Percentiles rank a stretch among this genome's conserved stretches.
Evolutionary conservation across 2,888 invertebrate species (phyloP).

Genomic region (Notocelia uddmanniana): DNA sequence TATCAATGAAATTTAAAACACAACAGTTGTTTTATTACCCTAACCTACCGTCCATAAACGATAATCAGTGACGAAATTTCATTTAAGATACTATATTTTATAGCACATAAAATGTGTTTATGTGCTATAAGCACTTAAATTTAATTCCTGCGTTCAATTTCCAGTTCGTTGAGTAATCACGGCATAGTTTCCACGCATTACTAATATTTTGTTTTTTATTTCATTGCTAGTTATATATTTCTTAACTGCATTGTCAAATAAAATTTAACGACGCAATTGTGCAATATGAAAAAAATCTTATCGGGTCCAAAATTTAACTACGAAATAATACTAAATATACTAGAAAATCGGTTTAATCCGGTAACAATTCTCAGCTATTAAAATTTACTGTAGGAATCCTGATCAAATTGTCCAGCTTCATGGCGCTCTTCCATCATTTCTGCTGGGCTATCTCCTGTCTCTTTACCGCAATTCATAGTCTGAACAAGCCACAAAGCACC

Average conservation of each 20-base stretch:
- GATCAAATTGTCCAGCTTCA: neutral
- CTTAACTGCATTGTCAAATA: neutral
- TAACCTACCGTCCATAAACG: neutral
- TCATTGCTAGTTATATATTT: neutral
- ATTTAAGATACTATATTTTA: constrained; percentile 1
- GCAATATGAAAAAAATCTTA: neutral
- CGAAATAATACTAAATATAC: constrained; percentile 47
- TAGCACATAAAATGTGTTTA: neutral
- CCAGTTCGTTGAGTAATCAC: neutral
- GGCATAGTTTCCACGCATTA: neutral
- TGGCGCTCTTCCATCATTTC: constrained; percentile 12
- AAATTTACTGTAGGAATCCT: neutral
- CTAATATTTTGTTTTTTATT: neutral
- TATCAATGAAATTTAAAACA: neutral
- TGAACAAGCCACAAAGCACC: neutral
- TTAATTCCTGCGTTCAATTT: no score
- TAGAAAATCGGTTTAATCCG: constrained; percentile 46
- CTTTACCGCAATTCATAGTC: constrained; percentile 2
- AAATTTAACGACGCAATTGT: neutral
- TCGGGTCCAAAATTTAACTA: no score
- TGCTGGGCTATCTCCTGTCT: neutral
- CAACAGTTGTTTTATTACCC: constrained; percentile 4
- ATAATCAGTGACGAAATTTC: constrained; percentile 7
- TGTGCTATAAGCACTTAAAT: neutral
- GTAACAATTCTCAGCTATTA: constrained; percentile 47